A percentile compares a stretch with the other conserved stretches of the same genome.
Conservation (phyloP, 1,140 invertebrate genomes). For the Maniola jurtina region DNA sequence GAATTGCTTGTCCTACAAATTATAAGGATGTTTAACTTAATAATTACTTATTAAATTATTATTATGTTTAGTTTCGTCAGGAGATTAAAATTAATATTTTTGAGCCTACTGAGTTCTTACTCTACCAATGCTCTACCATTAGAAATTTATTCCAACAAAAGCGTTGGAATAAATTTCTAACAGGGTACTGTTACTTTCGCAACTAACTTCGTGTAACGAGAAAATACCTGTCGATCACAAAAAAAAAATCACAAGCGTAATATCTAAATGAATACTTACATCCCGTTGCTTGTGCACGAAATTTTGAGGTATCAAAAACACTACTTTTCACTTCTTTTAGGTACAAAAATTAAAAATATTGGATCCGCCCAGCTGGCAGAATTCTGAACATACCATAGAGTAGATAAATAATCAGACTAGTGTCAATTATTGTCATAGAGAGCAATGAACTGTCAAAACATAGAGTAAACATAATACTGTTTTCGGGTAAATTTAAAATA, state of each 20-base stretch:
- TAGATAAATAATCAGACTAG: constrained; percentile 19
- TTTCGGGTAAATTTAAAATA: not conserved
- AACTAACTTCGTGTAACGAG: constrained; percentile 18
- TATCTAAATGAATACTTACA: constrained; percentile 36
- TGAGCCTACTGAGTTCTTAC: too few species aligned
- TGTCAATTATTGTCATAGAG: not conserved
- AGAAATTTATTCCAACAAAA: constrained; percentile 14
- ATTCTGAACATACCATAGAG: constrained; percentile 40
- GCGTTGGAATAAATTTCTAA: constrained; percentile 28
- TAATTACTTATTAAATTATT: too few species aligned
- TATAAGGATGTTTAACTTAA: too few species aligned
- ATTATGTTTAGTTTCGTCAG: too few species aligned
- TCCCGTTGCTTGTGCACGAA: constrained; percentile 32
- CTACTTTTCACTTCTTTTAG: constrained; percentile 27
- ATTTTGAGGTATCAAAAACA: constrained; percentile 20
- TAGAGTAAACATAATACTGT: not conserved
- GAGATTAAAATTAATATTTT: too few species aligned
- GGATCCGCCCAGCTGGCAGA: constrained; percentile 72
- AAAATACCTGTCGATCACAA: not conserved
- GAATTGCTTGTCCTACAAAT: too few species aligned
- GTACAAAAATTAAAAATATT: constrained; percentile 39
- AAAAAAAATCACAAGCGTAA: constrained; percentile 15
- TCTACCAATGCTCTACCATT: constrained; percentile 7
- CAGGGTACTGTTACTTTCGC: constrained; percentile 41
- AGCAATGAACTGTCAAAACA: not conserved